Conservation (phyloP, 2,797 vertebrate genomes). For the Heterohyrax brucei region DNA sequence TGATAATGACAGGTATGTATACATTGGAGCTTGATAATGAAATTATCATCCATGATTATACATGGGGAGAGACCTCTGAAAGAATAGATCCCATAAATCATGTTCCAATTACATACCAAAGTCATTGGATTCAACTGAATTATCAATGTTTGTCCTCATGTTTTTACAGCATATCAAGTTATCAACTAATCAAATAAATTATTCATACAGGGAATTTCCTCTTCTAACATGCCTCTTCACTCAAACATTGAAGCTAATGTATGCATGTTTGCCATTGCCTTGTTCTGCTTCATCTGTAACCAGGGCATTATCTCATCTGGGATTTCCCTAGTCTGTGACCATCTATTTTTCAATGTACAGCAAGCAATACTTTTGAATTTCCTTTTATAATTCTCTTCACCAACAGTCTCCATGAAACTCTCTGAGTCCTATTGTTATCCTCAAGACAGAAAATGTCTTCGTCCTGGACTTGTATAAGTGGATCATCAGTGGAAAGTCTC, state of each 20-base stretch:
- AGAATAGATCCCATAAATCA: slow-evolving; percentile 6
- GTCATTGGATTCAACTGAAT: neutral
- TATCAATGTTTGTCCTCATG: slow-evolving; percentile 7
- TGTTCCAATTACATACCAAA: neutral
- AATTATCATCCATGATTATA: slow-evolving; percentile 46
- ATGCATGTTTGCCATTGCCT: neutral
- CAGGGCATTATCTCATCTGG: neutral
- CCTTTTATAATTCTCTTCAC: neutral
- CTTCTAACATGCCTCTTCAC: neutral
- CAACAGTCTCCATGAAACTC: neutral
- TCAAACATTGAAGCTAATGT: neutral
- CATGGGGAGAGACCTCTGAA: slow-evolving; percentile 48
- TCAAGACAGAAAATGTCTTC: neutral
- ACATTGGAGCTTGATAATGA: slow-evolving; percentile 43
- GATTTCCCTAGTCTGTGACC: slow-evolving; percentile 29
- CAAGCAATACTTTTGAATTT: slow-evolving; percentile 19
- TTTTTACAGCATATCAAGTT: slow-evolving; percentile 24
- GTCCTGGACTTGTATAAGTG: neutral
- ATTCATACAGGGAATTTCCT: slow-evolving; percentile 11
- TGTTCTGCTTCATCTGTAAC: neutral
- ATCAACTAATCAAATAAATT: slow-evolving; percentile 63
- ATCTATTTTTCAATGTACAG: slow-evolving; percentile 10
- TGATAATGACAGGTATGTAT: slow-evolving; percentile 26
- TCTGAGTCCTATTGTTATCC: neutral
- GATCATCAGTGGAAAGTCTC: neutral